phyloP scores from a whole-genome alignment of 1,140 invertebrate species.

The Teleopsis dalmanni region DNA sequence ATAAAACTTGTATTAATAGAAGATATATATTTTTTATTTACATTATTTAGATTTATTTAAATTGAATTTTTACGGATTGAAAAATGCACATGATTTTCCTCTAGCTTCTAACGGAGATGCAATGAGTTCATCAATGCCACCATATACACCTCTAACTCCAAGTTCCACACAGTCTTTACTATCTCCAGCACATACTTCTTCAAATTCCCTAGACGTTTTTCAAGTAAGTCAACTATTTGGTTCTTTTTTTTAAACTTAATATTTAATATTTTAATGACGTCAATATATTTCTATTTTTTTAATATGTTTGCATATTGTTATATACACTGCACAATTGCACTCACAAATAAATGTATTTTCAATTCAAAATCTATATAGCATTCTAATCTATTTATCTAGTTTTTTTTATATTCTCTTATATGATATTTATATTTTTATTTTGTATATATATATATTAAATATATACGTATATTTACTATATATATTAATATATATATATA shows the following conservation, averaged over 20 bases:
- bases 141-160: conserved; percentile 36
- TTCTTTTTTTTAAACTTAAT: background rate
- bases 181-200: conserved; percentile 27
- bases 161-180: conserved; percentile 40
- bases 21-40: no score
- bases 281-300: background rate
- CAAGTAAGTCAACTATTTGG: conserved; percentile 25
- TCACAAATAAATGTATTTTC: background rate
- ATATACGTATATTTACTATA: no score
- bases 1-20: no score
- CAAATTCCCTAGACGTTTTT: conserved; percentile 39
- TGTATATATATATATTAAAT: background rate
- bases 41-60: no score
- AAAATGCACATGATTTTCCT: no score
- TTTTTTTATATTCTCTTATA: no score
- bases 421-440: background rate
- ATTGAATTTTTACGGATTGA: no score
- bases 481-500: background rate
- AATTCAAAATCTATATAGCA: no score
- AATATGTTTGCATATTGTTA: background rate
- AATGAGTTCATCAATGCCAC: conserved; percentile 8
- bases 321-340: background rate
- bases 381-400: no score
- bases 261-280: background rate
- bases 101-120: conserved; percentile 13